Evolutionary conservation across 1,140 invertebrate genomes (phyloP).

Genomic region (Thaumetopoea pityocampa): DNA sequence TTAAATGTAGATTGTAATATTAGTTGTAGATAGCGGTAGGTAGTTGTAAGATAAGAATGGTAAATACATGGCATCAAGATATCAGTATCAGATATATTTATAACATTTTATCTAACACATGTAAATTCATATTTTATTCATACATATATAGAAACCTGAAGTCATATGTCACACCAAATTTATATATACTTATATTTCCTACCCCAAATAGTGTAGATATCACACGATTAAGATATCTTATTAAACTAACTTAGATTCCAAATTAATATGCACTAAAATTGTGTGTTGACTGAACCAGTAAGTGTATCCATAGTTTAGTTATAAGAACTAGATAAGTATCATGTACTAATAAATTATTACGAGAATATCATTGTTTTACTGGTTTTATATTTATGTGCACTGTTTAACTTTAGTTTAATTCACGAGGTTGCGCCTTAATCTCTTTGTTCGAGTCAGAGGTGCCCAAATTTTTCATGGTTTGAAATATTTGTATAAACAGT

Average conservation of each 20-base stretch:
- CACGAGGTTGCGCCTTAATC: too few species aligned
- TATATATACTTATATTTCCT: too few species aligned
- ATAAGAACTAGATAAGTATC: conserved; percentile 16
- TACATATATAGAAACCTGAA: conserved; percentile 5
- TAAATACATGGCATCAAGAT: conserved; percentile 41
- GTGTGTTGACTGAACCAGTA: conserved; percentile 11
- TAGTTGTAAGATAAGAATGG: conserved; percentile 16
- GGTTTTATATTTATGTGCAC: conserved; percentile 2
- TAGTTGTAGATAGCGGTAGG: conserved; percentile 18
- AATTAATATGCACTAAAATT: conserved; percentile 3
- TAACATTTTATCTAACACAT: conserved; percentile 1
- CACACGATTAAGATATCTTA: conserved; percentile 8
- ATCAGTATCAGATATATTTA: conserved; percentile 29
- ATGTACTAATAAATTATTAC: conserved; percentile 18
- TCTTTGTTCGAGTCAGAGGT: too few species aligned
- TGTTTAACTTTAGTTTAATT: too few species aligned
- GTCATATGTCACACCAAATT: too few species aligned
- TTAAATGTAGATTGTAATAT: conserved; percentile 12
- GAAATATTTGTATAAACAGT: too few species aligned
- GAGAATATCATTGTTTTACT: conserved; percentile 9
- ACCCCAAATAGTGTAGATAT: too few species aligned
- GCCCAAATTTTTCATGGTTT: too few species aligned
- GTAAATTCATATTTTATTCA: conserved; percentile 11
- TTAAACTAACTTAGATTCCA: conserved; percentile 2
- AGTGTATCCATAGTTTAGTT: conserved; percentile 8